Evolutionary conservation across 2,888 invertebrate genomes (phyloP).

Genomic region (Netelia inedita): DNA sequence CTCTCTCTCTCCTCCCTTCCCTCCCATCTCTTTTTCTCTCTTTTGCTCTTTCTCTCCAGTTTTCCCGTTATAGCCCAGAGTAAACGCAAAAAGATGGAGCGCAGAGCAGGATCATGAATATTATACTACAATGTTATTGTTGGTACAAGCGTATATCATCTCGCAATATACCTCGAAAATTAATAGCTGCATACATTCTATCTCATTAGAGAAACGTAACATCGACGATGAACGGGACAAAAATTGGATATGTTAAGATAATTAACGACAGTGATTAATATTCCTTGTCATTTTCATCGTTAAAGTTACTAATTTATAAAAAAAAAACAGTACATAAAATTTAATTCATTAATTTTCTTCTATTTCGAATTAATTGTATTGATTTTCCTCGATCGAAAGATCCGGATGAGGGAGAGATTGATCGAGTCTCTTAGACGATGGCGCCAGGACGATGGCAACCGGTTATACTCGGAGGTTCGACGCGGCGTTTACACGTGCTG

Average conservation of each 20-base stretch:
- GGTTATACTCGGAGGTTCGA: conserved; percentile 44
- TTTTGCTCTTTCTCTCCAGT: neutral
- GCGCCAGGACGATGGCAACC: conserved; percentile 60
- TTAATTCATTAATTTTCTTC: neutral
- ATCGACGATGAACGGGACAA: neutral
- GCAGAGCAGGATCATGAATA: neutral
- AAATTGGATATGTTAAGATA: conserved; percentile 6
- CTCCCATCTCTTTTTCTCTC: neutral
- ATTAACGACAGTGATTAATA: neutral
- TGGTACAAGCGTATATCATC: conserved; percentile 19
- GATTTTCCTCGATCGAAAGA: neutral
- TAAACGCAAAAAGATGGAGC: conserved; percentile 34
- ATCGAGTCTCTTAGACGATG: conserved; percentile 2
- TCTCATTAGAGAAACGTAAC: neutral
- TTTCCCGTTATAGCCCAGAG: conserved; percentile 15
- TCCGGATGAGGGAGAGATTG: conserved; percentile 7
- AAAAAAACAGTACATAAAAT: no score
- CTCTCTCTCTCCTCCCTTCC: no score
- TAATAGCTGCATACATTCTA: conserved; percentile 37
- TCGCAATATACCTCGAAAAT: conserved; percentile 20
- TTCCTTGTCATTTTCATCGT: neutral
- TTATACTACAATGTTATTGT: conserved; percentile 35
- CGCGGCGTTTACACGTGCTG: conserved; percentile 11
- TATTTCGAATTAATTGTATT: neutral
- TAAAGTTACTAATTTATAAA: neutral